These are phyloP conservation scores for Callimorpha dominula DNA, from an alignment of 2,888 invertebrate genomes.

Conservation along the genomic window DNA sequence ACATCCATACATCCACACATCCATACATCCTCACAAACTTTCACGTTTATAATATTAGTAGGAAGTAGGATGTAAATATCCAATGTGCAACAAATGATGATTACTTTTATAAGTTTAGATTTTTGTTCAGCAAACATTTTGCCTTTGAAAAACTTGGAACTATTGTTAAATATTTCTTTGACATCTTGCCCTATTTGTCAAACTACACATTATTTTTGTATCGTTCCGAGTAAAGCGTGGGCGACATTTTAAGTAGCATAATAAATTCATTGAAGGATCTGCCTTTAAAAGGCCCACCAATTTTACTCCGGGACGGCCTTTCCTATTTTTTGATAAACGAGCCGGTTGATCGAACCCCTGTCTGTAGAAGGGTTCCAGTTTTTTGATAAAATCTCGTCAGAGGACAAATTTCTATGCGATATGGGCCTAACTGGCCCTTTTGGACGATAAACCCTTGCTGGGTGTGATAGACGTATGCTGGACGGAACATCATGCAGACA, in stretches of 20 bases:
- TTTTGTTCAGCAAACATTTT: neutral
- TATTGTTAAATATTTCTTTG: neutral
- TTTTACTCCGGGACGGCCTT: slow-evolving; percentile 59
- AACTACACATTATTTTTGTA: slow-evolving; percentile 36
- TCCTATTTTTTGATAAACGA: slow-evolving; percentile 80
- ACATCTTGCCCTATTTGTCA: neutral
- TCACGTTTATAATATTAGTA: no score
- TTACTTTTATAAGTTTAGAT: neutral
- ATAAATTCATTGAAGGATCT: slow-evolving; percentile 61
- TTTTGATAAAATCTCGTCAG: slow-evolving; percentile 81
- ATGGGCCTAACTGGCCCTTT: slow-evolving; percentile 61
- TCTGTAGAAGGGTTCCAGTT: slow-evolving; percentile 63
- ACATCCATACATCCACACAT: no score
- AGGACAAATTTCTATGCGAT: slow-evolving; percentile 81
- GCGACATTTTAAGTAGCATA: slow-evolving; percentile 53
- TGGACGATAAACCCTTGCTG: slow-evolving; percentile 59
- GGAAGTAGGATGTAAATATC: neutral
- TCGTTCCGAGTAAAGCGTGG: slow-evolving; percentile 37
- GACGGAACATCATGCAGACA: slow-evolving; percentile 20
- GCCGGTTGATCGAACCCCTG: slow-evolving; percentile 72
- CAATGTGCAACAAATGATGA: neutral
- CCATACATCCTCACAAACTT: no score
- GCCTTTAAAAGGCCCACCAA: slow-evolving; percentile 62
- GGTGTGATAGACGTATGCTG: slow-evolving; percentile 44
- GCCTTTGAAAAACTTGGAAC: neutral